Evolutionary conservation across 2,888 invertebrate species (phyloP).

Genomic region (Amphimallon solstitiale): DNA sequence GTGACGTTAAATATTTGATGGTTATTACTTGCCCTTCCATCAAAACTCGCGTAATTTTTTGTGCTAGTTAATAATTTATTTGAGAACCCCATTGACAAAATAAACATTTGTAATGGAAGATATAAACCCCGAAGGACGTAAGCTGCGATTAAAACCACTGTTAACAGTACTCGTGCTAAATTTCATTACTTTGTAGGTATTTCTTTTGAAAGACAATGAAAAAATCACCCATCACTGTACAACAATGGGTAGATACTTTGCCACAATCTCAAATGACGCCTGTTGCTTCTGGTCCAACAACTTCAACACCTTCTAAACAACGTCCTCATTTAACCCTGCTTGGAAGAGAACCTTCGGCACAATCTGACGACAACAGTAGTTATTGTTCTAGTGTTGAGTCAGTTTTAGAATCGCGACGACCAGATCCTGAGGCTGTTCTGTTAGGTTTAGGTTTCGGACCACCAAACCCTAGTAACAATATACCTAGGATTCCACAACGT

Average conservation of each 20-base stretch:
- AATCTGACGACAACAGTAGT: constrained; percentile 66
- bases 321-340: constrained; percentile 48
- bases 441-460: constrained; percentile 85
- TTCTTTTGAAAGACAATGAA: constrained; percentile 57
- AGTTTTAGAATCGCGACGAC: constrained; percentile 82
- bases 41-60: neutral
- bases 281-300: constrained; percentile 43
- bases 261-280: constrained; percentile 61
- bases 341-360: constrained; percentile 59
- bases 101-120: constrained; percentile 20
- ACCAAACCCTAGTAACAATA: constrained; percentile 72
- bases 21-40: neutral
- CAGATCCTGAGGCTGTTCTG: constrained; percentile 90
- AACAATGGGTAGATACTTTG: constrained; percentile 80
- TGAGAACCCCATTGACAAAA: constrained; percentile 1
- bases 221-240: constrained; percentile 73
- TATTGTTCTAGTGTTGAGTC: constrained; percentile 84
- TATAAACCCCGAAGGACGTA: constrained; percentile 3
- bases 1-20: constrained; percentile 21
- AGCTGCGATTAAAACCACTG: neutral
- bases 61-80: neutral
- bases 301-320: constrained; percentile 39
- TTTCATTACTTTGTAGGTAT: neutral
- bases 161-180: neutral
- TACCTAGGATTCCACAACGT: constrained; percentile 82